A percentile compares a stretch with the other conserved stretches of the same genome.
Evolutionary conservation across 2,888 invertebrate species (phyloP).

Genomic region (Cosmia trapezina): DNA sequence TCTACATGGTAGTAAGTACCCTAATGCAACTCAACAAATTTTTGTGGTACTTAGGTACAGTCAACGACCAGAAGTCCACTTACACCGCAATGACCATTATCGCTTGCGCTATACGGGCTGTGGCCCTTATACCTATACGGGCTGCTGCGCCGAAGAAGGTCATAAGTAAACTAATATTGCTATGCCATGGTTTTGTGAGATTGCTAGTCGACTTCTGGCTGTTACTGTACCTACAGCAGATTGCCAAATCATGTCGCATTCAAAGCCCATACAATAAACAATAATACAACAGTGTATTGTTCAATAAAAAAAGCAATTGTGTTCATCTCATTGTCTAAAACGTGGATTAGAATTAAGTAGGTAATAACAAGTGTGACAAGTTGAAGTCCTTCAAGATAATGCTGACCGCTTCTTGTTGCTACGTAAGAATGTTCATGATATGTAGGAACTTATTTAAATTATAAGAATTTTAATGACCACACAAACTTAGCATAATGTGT

Average conservation of each 20-base stretch:
- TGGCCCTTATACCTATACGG: too few relatives aligned
- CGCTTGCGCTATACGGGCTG: too few relatives aligned
- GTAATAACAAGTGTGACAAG: constrained; percentile 28
- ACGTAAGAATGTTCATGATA: constrained; percentile 40
- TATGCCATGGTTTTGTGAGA: too few relatives aligned
- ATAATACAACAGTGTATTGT: constrained; percentile 39
- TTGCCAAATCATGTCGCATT: constrained; percentile 28
- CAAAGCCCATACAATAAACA: constrained; percentile 42
- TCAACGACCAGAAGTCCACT: too few relatives aligned
- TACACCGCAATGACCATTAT: too few relatives aligned
- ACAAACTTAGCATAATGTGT: constrained; percentile 12
- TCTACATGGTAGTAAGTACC: too few relatives aligned
- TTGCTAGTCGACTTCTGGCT: too few relatives aligned
- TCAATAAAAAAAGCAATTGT: constrained; percentile 39
- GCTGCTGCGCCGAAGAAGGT: too few relatives aligned
- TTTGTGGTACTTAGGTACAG: constrained; percentile 15
- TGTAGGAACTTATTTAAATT: constrained; percentile 50
- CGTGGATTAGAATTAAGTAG: constrained; percentile 31
- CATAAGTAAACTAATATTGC: too few relatives aligned
- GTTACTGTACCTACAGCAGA: too few relatives aligned
- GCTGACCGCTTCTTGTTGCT: constrained; percentile 7
- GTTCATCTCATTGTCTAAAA: constrained; percentile 42
- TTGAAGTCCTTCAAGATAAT: constrained; percentile 53
- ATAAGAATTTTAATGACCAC: constrained; percentile 46
- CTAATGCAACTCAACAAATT: background rate